Conservation (phyloP, 2,888 invertebrate genomes). For the Hymenopus coronatus region DNA sequence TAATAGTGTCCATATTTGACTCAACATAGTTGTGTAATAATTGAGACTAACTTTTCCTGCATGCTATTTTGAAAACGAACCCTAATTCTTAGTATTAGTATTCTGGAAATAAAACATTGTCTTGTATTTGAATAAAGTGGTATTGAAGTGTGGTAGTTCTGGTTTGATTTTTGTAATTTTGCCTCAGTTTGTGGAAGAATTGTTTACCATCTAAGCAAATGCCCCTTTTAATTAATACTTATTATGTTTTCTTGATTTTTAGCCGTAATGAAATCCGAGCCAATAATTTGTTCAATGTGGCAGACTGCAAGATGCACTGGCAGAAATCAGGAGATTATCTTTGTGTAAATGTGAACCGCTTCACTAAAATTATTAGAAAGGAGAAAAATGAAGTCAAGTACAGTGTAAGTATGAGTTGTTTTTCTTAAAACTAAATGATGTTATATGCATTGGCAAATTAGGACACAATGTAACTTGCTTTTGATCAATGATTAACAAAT, state of each 20-base stretch:
- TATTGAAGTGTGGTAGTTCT: no score
- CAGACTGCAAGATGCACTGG: conserved; percentile 98
- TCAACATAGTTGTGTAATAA: no score
- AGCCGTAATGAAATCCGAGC: conserved; percentile 80
- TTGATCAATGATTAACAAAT: background rate
- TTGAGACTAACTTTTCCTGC: no score
- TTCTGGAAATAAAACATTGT: no score
- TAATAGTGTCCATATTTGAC: no score
- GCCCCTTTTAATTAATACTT: no score
- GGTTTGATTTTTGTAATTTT: no score
- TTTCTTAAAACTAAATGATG: background rate
- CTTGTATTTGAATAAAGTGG: no score
- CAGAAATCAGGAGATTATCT: conserved; percentile 97
- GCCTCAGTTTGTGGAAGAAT: no score
- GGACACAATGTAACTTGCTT: background rate
- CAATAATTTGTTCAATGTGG: conserved; percentile 96
- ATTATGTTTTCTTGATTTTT: background rate
- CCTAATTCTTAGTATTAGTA: no score
- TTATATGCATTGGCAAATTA: background rate
- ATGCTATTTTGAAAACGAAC: no score
- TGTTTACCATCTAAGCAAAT: no score
- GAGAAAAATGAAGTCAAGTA: conserved; percentile 93
- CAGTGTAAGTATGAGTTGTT: conserved; percentile 54
- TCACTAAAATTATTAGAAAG: conserved; percentile 80
- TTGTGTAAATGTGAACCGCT: conserved; percentile 91